phyloP scores from a whole-genome alignment of 2,888 invertebrate species.

The Ommatoiulus sabulosus region DNA sequence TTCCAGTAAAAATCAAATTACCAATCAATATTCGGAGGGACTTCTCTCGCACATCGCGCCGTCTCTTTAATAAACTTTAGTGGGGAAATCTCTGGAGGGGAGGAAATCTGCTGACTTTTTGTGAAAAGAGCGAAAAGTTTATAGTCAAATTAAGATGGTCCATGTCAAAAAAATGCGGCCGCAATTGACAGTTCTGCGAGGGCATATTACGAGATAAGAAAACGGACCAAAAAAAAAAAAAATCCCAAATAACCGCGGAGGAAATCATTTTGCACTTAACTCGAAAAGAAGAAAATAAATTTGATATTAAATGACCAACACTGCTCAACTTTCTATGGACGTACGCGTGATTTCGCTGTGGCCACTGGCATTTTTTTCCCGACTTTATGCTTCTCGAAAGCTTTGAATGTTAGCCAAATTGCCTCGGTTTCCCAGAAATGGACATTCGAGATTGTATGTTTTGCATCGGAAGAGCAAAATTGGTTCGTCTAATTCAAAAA shows the following conservation, averaged over 20 bases:
- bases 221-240: not conserved
- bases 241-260: conserved; percentile 13
- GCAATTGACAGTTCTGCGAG: conserved; percentile 35
- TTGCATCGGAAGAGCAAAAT: not conserved
- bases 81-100: conserved; percentile 23
- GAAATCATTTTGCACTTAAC: conserved; percentile 45
- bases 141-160: conserved; percentile 42
- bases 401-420: not conserved
- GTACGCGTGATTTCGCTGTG: not conserved
- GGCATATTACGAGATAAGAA: conserved; percentile 5
- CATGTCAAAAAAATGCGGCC: conserved; percentile 7
- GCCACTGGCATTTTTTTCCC: not conserved
- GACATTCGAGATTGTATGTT: not conserved
- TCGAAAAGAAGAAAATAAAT: conserved; percentile 36
- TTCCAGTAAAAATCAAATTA: conserved; percentile 43
- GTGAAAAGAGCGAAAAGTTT: conserved; percentile 12
- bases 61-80: conserved; percentile 22
- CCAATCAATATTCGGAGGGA: conserved; percentile 21
- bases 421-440: not conserved
- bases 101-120: conserved; percentile 19
- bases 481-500: not conserved
- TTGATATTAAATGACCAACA: conserved; percentile 46
- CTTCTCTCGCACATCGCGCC: not conserved
- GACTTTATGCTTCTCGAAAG: not conserved
- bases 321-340: not conserved